A percentile compares a stretch with the other conserved stretches of the same genome.
Evolutionary conservation across 1,140 invertebrate species (phyloP).

Genomic region (Cyclina sinensis): DNA sequence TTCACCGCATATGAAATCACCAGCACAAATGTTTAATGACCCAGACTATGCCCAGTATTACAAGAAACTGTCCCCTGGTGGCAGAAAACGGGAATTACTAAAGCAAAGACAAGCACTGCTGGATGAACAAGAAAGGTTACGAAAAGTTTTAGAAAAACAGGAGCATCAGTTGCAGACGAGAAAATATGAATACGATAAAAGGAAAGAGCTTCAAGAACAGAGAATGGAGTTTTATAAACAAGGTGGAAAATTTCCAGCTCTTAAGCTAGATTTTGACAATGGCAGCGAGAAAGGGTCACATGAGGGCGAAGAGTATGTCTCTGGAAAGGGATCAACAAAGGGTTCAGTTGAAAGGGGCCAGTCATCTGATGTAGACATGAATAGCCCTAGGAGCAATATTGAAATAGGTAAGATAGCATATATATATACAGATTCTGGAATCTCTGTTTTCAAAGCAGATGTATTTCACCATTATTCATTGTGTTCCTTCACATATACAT

Average conservation of each 20-base stretch:
- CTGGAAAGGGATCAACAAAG: neutral
- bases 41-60: constrained; percentile 58
- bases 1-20: constrained; percentile 58
- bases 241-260: constrained; percentile 62
- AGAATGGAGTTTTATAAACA: constrained; percentile 65
- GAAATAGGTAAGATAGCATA: constrained; percentile 59
- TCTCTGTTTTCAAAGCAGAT: too few relatives aligned
- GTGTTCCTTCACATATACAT: too few relatives aligned
- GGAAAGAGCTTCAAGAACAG: constrained; percentile 56
- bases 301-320: neutral
- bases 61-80: constrained; percentile 60
- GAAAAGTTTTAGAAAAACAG: constrained; percentile 51
- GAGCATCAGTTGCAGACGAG: constrained; percentile 48
- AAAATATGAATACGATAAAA: constrained; percentile 55
- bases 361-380: constrained; percentile 24
- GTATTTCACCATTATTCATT: too few relatives aligned
- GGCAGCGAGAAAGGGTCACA: constrained; percentile 21
- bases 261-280: constrained; percentile 43
- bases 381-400: constrained; percentile 40
- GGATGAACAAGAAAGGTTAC: constrained; percentile 53
- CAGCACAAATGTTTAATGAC: constrained; percentile 43
- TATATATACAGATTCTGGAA: too few relatives aligned
- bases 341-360: neutral
- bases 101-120: constrained; percentile 65
- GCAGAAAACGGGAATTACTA: constrained; percentile 50